Percentiles rank a stretch among this genome's conserved stretches.
Conservation (phyloP, 2,113 vertebrate species). For the Sinocyclocheilus anshuiensis region DNA sequence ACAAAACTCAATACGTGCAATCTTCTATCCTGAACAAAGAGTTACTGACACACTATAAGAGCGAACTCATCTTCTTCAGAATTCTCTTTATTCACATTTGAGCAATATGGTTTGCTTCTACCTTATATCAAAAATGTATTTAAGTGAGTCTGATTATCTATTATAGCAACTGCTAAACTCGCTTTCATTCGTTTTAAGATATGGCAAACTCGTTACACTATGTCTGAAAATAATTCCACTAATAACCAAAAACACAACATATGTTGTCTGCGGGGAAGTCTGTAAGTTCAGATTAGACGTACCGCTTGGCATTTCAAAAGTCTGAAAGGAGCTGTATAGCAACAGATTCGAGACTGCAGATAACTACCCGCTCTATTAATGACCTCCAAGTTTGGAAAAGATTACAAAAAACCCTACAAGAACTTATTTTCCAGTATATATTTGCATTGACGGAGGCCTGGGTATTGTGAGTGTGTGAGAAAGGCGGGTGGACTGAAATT, state of each 20-base stretch:
- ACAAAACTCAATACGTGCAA: conserved; percentile 71
- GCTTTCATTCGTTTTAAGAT: not conserved
- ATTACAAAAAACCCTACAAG: conserved; percentile 33
- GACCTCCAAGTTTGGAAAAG: conserved; percentile 26
- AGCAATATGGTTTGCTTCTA: not conserved
- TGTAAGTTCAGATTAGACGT: not conserved
- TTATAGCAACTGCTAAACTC: conserved; percentile 1
- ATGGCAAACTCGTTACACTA: not conserved
- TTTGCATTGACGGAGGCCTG: conserved; percentile 39
- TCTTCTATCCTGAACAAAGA: conserved; percentile 54
- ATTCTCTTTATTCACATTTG: not conserved
- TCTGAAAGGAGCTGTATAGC: not conserved
- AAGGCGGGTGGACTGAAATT: conserved; percentile 55
- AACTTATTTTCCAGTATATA: conserved; percentile 28
- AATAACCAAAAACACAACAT: not conserved
- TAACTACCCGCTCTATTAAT: conserved; percentile 10
- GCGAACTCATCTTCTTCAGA: not conserved
- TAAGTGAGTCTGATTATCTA: not conserved
- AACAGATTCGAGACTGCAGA: not conserved
- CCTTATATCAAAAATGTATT: not conserved
- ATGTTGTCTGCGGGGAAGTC: not conserved
- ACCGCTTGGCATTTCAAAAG: not conserved
- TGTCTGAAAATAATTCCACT: not conserved
- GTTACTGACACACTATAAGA: conserved; percentile 19
- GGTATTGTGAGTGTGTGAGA: conserved; percentile 46